A percentile compares a stretch with the other conserved stretches of the same genome.
Conservation (phyloP, 2,888 invertebrate genomes). For the Mimumesa dahlbomi region DNA sequence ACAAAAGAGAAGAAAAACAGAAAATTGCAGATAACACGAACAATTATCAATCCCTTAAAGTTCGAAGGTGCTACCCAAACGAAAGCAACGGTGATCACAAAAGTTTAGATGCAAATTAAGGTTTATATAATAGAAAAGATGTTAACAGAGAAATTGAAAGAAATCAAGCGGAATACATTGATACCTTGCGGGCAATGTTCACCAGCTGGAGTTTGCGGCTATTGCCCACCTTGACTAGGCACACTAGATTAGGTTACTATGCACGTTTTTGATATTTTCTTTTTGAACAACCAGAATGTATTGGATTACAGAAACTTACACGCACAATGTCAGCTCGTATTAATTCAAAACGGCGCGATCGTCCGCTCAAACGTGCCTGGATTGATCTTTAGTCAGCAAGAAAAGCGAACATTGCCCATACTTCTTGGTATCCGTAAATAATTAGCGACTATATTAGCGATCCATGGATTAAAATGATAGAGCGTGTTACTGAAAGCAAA, state of each 20-base stretch:
- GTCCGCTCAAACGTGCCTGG: neutral
- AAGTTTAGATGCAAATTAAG: neutral
- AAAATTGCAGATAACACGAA: no score
- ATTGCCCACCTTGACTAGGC: slow-evolving; percentile 7
- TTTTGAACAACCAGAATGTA: neutral
- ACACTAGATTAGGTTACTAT: slow-evolving; percentile 23
- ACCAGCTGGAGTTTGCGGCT: slow-evolving; percentile 12
- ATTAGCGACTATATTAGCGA: slow-evolving; percentile 5
- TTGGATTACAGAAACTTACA: slow-evolving; percentile 12
- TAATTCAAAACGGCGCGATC: neutral
- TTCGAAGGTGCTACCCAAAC: neutral
- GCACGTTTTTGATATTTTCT: neutral
- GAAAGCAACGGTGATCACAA: neutral
- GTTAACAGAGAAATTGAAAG: neutral
- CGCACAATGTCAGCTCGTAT: neutral
- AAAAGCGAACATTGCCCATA: neutral
- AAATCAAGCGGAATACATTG: slow-evolving; percentile 14
- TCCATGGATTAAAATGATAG: neutral
- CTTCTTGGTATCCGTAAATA: neutral
- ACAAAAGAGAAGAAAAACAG: no score
- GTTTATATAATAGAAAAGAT: slow-evolving; percentile 3
- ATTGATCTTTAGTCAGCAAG: slow-evolving; percentile 1
- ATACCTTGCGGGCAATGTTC: slow-evolving; percentile 10
- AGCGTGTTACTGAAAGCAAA: neutral
- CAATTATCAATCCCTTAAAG: neutral